Conservation (phyloP, 2,888 invertebrate species). For the Leptogaster cylindrica region DNA sequence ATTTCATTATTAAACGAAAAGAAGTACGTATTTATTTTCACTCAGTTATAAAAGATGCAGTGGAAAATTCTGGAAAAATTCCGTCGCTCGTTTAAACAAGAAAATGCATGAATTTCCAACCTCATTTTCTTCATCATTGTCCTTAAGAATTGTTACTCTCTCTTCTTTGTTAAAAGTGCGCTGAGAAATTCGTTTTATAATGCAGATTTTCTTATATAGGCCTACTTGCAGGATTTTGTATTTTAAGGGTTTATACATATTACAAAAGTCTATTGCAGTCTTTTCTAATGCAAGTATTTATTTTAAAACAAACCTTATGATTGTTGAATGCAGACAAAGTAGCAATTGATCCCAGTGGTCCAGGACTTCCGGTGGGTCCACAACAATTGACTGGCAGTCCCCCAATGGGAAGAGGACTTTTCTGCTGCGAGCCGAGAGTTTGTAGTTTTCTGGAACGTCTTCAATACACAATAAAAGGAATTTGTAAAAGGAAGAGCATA, state of each 20-base stretch:
- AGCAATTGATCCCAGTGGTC: constrained; percentile 81
- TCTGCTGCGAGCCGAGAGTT: constrained; percentile 70
- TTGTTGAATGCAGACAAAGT: constrained; percentile 84
- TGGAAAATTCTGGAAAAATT: too few relatives aligned
- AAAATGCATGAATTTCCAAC: constrained; percentile 28
- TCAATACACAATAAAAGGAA: constrained; percentile 13
- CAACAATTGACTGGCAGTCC: constrained; percentile 83
- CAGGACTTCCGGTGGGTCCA: constrained; percentile 80
- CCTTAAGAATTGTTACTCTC: constrained; percentile 17
- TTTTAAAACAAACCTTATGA: constrained; percentile 72
- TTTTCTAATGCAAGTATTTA: too few relatives aligned
- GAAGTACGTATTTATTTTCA: too few relatives aligned
- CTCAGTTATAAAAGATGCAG: too few relatives aligned
- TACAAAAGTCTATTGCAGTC: too few relatives aligned
- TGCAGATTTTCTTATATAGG: too few relatives aligned
- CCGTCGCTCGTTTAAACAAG: too few relatives aligned
- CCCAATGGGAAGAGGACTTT: constrained; percentile 71
- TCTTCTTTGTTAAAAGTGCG: too few relatives aligned
- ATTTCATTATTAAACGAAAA: too few relatives aligned
- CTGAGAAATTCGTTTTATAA: too few relatives aligned
- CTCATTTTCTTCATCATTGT: constrained; percentile 22
- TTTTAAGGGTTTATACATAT: background rate
- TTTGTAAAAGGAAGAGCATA: constrained; percentile 2
- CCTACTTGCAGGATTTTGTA: too few relatives aligned
- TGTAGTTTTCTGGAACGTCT: constrained; percentile 80